Percentiles rank a stretch among this genome's conserved stretches.
These are phyloP conservation scores for Pantelozetes paolii DNA, from an alignment of 2,888 invertebrate species.

Conservation along the genomic window DNA sequence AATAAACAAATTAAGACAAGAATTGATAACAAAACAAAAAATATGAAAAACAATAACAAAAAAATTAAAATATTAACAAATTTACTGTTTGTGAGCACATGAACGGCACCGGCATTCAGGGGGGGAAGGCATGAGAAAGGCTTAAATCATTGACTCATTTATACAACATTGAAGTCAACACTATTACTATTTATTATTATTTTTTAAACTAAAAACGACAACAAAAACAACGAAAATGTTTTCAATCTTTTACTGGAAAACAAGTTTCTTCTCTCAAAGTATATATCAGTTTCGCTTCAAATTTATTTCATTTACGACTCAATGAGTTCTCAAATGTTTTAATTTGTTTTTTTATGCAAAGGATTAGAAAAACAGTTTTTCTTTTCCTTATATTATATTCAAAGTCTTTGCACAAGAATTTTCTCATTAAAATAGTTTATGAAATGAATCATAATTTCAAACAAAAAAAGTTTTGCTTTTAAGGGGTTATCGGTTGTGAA, in stretches of 20 bases:
- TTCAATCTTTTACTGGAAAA: not conserved
- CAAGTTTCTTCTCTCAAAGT: not conserved
- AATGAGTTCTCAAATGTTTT: slow-evolving; percentile 2
- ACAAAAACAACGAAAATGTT: not conserved
- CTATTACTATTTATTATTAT: not conserved
- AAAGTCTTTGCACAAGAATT: not conserved
- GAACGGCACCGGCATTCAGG: not conserved
- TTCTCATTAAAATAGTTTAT: not conserved
- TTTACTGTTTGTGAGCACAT: not conserved
- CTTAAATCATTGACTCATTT: not conserved
- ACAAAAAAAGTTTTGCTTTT: not conserved
- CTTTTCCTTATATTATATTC: no score
- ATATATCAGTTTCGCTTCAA: not conserved
- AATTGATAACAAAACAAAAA: not conserved
- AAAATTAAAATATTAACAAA: not conserved
- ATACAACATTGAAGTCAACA: not conserved
- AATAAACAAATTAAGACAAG: not conserved
- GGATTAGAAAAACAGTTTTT: not conserved
- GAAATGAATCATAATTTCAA: not conserved
- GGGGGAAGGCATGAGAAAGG: no score
- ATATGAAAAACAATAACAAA: not conserved
- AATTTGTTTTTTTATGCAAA: not conserved
- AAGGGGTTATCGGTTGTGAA: no score
- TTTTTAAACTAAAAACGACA: not conserved
- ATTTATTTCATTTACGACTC: not conserved